Evolutionary conservation across 2,888 invertebrate genomes (phyloP).

Genomic region (Crocallis elinguaria): DNA sequence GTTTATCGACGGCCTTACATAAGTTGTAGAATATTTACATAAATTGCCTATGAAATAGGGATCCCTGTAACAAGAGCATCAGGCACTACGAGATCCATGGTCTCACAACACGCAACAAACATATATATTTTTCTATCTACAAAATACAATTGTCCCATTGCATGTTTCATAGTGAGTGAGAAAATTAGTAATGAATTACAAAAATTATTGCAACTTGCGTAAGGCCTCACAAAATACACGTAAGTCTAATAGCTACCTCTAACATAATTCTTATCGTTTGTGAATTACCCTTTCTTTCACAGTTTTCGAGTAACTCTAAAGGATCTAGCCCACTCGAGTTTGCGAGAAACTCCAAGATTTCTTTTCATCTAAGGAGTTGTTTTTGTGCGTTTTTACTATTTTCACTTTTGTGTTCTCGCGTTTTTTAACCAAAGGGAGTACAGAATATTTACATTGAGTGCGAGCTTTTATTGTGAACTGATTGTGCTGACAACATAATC

Average conservation of each 20-base stretch:
- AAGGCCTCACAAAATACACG: slow-evolving; percentile 5
- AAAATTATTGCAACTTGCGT: slow-evolving; percentile 1
- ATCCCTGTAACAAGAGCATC: too few relatives aligned
- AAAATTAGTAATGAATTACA: not conserved
- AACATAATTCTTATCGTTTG: slow-evolving; percentile 11
- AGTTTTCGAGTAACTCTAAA: too few relatives aligned
- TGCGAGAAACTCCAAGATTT: not conserved
- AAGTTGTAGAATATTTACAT: too few relatives aligned
- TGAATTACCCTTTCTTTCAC: too few relatives aligned
- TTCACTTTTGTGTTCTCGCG: slow-evolving; percentile 56
- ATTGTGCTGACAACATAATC: slow-evolving; percentile 3
- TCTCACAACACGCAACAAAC: too few relatives aligned
- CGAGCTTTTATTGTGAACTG: slow-evolving; percentile 26
- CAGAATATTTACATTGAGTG: slow-evolving; percentile 45
- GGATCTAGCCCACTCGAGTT: not conserved
- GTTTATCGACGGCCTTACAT: not conserved
- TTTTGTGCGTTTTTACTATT: slow-evolving; percentile 73
- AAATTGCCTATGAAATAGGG: too few relatives aligned
- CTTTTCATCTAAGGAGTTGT: not conserved
- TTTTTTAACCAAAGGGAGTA: slow-evolving; percentile 48
- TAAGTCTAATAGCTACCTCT: slow-evolving; percentile 15
- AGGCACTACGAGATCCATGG: too few relatives aligned
- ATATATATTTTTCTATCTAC: too few relatives aligned
- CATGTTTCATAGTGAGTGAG: too few relatives aligned
- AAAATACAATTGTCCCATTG: too few relatives aligned